Percentiles rank a stretch among this genome's conserved stretches.
Evolutionary conservation across 92 coral and sea anemone genomes (phyloP).

Genomic region (Meandrina meandrites): DNA sequence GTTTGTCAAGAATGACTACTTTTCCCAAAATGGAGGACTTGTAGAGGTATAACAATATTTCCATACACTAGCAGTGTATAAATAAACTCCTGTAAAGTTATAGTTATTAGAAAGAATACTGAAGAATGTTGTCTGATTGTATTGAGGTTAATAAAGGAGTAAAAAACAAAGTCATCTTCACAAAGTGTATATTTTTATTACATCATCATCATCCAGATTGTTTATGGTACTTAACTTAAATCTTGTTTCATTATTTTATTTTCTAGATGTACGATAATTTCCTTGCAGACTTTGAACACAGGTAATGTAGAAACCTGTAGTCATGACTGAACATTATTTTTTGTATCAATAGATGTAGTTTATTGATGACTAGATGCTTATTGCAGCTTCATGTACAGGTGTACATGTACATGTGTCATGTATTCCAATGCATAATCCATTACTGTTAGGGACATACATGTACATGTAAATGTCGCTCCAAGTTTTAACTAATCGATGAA

Average conservation of each 20-base stretch:
- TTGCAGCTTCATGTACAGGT: background rate
- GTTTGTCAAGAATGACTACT: conserved; percentile 90
- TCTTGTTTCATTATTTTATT: background rate
- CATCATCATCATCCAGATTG: background rate
- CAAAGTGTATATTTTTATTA: background rate
- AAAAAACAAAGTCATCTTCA: background rate
- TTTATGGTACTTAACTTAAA: background rate
- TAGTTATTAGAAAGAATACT: background rate
- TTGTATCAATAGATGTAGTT: background rate
- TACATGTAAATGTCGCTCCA: too few relatives aligned
- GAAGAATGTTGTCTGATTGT: background rate
- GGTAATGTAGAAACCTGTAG: conserved; percentile 49
- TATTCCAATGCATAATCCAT: too few relatives aligned
- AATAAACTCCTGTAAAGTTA: background rate
- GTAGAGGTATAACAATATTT: conserved; percentile 65
- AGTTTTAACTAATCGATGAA: background rate
- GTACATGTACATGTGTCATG: too few relatives aligned
- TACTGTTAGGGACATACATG: too few relatives aligned
- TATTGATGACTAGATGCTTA: background rate
- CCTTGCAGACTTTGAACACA: conserved; percentile 96
- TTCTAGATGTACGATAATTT: conserved; percentile 92
- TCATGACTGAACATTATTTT: background rate
- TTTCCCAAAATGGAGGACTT: conserved; percentile 82
- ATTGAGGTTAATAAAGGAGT: background rate
- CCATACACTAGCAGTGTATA: background rate